Evolutionary conservation across 2,888 invertebrate genomes (phyloP), one percentile per base, ranked within the genome.

Genomic region (Mythimna vitellina): DNA sequence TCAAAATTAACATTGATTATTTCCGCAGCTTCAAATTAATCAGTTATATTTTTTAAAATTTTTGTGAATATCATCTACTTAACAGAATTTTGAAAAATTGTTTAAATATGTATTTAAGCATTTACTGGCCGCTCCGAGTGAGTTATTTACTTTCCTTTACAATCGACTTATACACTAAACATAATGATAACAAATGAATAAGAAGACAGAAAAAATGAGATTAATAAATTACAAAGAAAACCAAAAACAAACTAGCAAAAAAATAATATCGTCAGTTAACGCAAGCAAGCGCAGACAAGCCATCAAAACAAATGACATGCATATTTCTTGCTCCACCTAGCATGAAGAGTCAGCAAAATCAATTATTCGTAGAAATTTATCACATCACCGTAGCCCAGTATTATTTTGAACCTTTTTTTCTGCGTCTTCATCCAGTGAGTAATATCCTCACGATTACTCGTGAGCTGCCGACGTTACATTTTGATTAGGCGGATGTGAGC

Each of bases 401-500:
- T 57, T 29, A 57, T 42, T 46, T 29, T 57, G 6, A 35, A n/a
- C 54, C 42, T 25, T 66, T 66, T 57, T 70, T 51, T 42, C 56
- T 22, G 32, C 49, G 29, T n/a, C 51, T 54, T 64, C 22, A 57
- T 42, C 6, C 49, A 29, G 35, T 78, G 78, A 71, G n/a, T 76
- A 56, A 78, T 78, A 49, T 60, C 54, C 25, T 56, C 20, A 58
- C 29, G 53, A 65, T 80, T 66, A 73, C 32, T 58, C 25, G 53
- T 56, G 25, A 64, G 35, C 58, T 64, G 42, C 35, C 8, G 42
- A 68, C 61, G 22, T 53, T 32, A 65, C 69, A 32, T 80, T 65
- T 38, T 74, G 68, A 68, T 80, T 65, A 75, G 29, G 46, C 17
- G 56, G 12, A 68, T 75, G 65, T 69, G 62, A 57, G 25, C 22